phyloP scores from a whole-genome alignment of 2,797 vertebrate genomes.

The Pipistrellus kuhlii region DNA sequence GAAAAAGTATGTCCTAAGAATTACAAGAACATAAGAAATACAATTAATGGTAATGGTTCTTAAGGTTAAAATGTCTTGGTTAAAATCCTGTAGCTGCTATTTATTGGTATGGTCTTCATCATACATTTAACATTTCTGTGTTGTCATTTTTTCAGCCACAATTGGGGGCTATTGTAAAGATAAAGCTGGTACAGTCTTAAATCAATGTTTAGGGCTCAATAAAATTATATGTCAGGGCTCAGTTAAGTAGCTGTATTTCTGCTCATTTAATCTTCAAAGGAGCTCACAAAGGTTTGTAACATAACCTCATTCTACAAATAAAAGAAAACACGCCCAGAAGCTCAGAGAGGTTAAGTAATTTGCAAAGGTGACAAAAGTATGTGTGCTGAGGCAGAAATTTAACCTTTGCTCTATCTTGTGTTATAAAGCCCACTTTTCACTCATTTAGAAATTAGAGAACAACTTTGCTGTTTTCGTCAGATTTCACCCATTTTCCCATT shows the following conservation, averaged over 20 bases:
- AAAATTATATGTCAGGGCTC: slow-evolving; percentile 19
- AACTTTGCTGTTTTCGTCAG: neutral
- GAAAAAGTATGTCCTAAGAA: slow-evolving; percentile 32
- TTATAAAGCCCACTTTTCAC: neutral
- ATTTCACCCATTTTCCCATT: slow-evolving; percentile 43
- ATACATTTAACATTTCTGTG: neutral
- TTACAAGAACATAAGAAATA: slow-evolving; percentile 11
- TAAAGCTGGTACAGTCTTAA: slow-evolving; percentile 9
- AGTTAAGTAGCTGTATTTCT: slow-evolving; percentile 49
- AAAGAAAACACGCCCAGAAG: neutral
- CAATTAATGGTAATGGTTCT: neutral
- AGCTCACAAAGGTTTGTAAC: slow-evolving; percentile 25
- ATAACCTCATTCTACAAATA: slow-evolving; percentile 15
- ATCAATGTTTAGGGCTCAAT: neutral
- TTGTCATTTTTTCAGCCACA: slow-evolving; percentile 41
- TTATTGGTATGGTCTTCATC: slow-evolving; percentile 9
- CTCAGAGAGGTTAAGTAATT: slow-evolving; percentile 27
- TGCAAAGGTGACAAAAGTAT: slow-evolving; percentile 33
- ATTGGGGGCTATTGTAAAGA: slow-evolving; percentile 42
- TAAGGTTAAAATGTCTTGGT: neutral
- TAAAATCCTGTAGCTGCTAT: slow-evolving; percentile 29
- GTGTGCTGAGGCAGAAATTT: neutral
- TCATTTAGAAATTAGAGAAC: slow-evolving; percentile 43
- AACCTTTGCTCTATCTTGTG: neutral
- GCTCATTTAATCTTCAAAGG: slow-evolving; percentile 45